Conservation (phyloP, 2,113 vertebrate genomes). For the Xenopus borealis region DNA sequence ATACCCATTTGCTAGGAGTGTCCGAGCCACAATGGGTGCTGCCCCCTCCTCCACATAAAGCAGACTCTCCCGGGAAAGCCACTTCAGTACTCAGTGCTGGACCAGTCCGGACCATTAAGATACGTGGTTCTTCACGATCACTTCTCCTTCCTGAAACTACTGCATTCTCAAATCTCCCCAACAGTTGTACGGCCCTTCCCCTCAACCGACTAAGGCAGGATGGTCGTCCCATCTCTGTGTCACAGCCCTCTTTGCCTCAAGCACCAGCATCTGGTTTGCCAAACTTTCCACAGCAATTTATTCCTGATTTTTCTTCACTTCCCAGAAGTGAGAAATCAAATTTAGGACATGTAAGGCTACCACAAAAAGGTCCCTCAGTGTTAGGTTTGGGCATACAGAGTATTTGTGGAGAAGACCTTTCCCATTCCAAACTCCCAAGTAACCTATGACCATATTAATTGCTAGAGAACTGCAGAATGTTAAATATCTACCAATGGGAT, state of each 20-base stretch:
- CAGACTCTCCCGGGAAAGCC: constrained; percentile 56
- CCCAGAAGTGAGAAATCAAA: constrained; percentile 67
- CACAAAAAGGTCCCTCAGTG: constrained; percentile 80
- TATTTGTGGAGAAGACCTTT: constrained; percentile 63
- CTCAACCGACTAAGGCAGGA: constrained; percentile 84
- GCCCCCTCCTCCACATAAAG: constrained; percentile 55
- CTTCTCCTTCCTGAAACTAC: constrained; percentile 80
- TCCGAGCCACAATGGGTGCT: constrained; percentile 62
- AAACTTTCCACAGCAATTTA: constrained; percentile 74
- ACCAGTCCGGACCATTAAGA: constrained; percentile 78
- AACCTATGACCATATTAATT: constrained; percentile 80
- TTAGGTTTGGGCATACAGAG: constrained; percentile 18
- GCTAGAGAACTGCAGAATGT: constrained; percentile 34
- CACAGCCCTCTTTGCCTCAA: constrained; percentile 83
- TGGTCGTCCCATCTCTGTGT: constrained; percentile 86
- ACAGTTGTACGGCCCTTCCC: constrained; percentile 68
- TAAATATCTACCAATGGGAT: not conserved
- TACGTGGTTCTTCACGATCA: constrained; percentile 82
- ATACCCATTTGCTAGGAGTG: constrained; percentile 12
- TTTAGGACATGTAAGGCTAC: constrained; percentile 77
- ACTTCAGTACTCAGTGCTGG: constrained; percentile 80
- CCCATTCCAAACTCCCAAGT: constrained; percentile 89
- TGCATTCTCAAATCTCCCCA: constrained; percentile 67
- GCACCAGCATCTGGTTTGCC: constrained; percentile 71
- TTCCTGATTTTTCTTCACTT: constrained; percentile 75